Conservation (phyloP, 2,797 vertebrate species). For the Pipistrellus kuhlii region DNA sequence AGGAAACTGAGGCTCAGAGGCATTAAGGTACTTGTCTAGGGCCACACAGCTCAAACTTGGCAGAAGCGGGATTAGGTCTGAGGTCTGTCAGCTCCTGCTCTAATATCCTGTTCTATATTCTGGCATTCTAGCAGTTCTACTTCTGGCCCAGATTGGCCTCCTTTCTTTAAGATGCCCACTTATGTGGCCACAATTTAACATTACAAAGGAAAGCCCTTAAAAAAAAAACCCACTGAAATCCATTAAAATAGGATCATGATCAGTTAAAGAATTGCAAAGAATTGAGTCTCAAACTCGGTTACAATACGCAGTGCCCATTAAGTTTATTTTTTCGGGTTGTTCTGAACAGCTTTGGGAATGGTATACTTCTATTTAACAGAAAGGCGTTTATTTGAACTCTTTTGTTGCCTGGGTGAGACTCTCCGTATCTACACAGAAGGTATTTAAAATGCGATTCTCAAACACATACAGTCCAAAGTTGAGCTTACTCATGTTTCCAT, state of each 20-base stretch:
- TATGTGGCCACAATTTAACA: slow-evolving; percentile 7
- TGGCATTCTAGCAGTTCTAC: neutral
- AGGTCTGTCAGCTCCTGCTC: neutral
- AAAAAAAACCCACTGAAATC: neutral
- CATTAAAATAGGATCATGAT: neutral
- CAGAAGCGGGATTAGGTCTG: neutral
- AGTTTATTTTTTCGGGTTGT: neutral
- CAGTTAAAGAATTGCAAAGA: slow-evolving; percentile 11
- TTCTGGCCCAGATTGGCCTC: neutral
- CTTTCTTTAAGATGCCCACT: neutral
- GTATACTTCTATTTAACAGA: neutral
- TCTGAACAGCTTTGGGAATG: neutral
- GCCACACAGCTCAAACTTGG: neutral
- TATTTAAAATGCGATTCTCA: neutral
- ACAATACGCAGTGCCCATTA: neutral
- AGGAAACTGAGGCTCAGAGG: slow-evolving; percentile 1
- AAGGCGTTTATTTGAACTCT: neutral
- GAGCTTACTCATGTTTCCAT: neutral
- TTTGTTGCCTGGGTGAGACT: neutral
- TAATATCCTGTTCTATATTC: neutral
- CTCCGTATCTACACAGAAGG: neutral
- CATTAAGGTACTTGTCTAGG: neutral
- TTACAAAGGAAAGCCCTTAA: neutral
- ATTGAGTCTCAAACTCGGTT: neutral
- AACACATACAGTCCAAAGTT: neutral